Base-by-base conservation (phyloP, 2,888 invertebrate genomes). In the Myathropa florea region DNA sequence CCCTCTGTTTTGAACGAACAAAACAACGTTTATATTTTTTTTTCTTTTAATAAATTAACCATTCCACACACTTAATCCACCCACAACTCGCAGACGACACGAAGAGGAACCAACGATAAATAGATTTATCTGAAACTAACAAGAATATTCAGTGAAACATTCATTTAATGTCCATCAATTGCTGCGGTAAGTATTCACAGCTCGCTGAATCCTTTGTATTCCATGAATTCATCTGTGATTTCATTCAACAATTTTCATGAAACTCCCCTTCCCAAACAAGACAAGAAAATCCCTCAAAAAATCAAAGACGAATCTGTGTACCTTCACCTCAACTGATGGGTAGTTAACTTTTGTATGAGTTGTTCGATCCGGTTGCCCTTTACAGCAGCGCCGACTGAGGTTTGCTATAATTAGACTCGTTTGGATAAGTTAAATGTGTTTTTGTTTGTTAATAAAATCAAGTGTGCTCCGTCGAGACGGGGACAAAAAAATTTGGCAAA, bases 141-240 rank as follows among this genome's bases (percentile, higher is more conserved):
- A 53, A 24, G 30, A 63, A 67, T 18, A 46, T 53, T 14, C 30
- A 14, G 83, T 64, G 83, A 71, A 67, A 65, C 63, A 36, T n/a
- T 12, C 77, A 72, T 71, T 85, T 72, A 77, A 85, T 85, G 85
- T 78, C 82, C 67, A 82, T 82, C 77, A 77, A 77, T 82, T 78
- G 72, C 68, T 82, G 68, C 77, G 85, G 85, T 85, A 82, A 85
- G 85, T 85, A 63, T 53, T 23, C 39, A 33, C 10, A 9, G 63
- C n/a, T 28, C 1, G 36, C 26, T 36, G 46, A 55, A 12, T 46
- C 39, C 23, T 33, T 63, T 10, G 21, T 28, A 33, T 75, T 30
- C 60, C 61, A 80, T 76, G 7, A 67, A 36, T 36, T 77, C 85
- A 85, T 85, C 82, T 77, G 53, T 59, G 24, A 67, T 73, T 60